phyloP scores from a whole-genome alignment of 2,888 invertebrate species.

The Lycia hirtaria region DNA sequence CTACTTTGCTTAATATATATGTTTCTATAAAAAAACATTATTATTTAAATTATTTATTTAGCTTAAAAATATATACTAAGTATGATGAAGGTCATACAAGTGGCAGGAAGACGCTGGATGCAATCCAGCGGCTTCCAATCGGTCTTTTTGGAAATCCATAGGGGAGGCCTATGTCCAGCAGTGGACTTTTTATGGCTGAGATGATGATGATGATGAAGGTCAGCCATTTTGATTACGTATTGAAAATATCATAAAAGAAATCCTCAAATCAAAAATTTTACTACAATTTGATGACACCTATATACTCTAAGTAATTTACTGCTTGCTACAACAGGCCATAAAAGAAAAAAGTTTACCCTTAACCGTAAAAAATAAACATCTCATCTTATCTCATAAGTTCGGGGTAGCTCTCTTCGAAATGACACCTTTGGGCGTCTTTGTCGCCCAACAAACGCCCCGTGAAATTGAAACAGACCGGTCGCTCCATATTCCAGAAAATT shows the following conservation, averaged over 20 bases:
- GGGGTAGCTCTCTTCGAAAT: conserved; percentile 74
- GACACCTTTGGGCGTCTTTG: conserved; percentile 81
- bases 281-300: conserved; percentile 21
- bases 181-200: no score
- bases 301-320: conserved; percentile 41
- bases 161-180: no score
- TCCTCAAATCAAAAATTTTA: conserved; percentile 26
- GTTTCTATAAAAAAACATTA: no score
- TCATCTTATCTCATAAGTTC: conserved; percentile 68
- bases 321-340: conserved; percentile 39
- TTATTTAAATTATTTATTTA: no score
- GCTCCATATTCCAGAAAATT: conserved; percentile 68
- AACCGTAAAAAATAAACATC: conserved; percentile 69
- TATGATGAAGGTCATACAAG: no score
- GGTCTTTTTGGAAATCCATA: no score
- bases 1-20: no score
- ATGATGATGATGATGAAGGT: neutral
- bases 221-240: neutral
- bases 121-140: no score
- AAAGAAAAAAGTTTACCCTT: conserved; percentile 54
- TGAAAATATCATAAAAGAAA: conserved; percentile 13
- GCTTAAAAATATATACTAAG: no score
- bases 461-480: conserved; percentile 81
- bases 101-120: no score
- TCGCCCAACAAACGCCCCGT: conserved; percentile 81